Base-by-base conservation (phyloP, 2,888 invertebrate species). In the Xestoiulus laeticollis region DNA sequence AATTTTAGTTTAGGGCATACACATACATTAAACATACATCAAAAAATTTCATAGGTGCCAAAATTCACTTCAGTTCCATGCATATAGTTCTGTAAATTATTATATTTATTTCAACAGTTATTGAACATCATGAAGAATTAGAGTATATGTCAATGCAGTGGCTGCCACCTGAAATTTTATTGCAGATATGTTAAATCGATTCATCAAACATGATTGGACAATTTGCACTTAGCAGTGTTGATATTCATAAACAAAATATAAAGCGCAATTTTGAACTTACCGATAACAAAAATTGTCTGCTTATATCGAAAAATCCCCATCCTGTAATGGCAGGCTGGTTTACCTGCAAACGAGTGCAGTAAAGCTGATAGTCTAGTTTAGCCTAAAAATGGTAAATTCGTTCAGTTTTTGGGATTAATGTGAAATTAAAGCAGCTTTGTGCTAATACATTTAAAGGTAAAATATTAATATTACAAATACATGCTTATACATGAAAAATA, bases 291-390 rank as follows among this genome's bases (percentile, higher is more conserved):
- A 85, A 85, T 44, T 85, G 43, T 14, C 38, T 85, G 44, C 38
- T 85, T 22, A 85, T 85, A 38, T 85, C 44, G 38, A 85, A 44
- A 43, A 85, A 44, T 43, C 38, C 85, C 38, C 85, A 85, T 38
- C 43, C 85, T 12, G 38, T 38, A 38, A 85, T 38, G n/a, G 85
- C 12, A 22, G 85, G 85, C 14, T 38, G n/a, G 26, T 85, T 85
- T n/a, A 16, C n/a, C 12, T 38, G 44, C 6, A 85, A 22, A 85
- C 85, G 85, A 1, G 26, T 85, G 85, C 85, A 85, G n/a, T 85
- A 85, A 38, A 85, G n/a, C 38, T 85, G 85, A 85, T 43, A 85
- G 44, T 85, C 85, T n/a, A 85, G 26, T 85, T 85, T 85, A 0
- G 38, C 85, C 85, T 85, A n/a, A 16, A 10, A 85, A n/a, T 26